phyloP scores from a whole-genome alignment of 2,888 invertebrate species.

The Agelastica alni region DNA sequence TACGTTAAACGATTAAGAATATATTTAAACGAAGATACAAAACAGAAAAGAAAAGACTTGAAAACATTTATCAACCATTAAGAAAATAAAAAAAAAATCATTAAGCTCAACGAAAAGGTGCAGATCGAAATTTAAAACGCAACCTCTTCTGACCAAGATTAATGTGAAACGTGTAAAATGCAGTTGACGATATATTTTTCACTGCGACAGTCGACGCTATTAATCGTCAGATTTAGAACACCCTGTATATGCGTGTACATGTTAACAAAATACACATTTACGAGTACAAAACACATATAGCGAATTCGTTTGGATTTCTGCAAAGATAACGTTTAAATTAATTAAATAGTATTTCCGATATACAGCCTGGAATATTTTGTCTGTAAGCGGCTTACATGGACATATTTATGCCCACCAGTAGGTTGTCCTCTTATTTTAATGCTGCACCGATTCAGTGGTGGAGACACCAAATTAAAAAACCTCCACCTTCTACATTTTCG shows the following conservation, averaged over 20 bases:
- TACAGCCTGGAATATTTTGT: slow-evolving; percentile 40
- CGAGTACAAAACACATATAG: slow-evolving; percentile 41
- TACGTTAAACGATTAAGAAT: too few relatives aligned
- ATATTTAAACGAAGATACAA: too few relatives aligned
- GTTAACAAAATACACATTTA: slow-evolving; percentile 33
- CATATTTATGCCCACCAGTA: slow-evolving; percentile 38
- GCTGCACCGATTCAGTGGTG: slow-evolving; percentile 16
- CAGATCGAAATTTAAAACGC: too few relatives aligned
- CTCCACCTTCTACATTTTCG: too few relatives aligned
- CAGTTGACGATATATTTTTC: too few relatives aligned
- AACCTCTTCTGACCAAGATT: too few relatives aligned
- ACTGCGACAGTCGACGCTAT: too few relatives aligned
- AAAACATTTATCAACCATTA: too few relatives aligned
- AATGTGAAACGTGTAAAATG: too few relatives aligned
- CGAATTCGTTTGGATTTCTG: slow-evolving; percentile 45
- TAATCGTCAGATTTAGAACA: background rate
- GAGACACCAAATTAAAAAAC: background rate
- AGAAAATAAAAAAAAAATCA: too few relatives aligned
- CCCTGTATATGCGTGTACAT: background rate
- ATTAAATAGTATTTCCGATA: slow-evolving; percentile 47
- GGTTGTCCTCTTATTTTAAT: slow-evolving; percentile 35
- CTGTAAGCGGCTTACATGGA: slow-evolving; percentile 36
- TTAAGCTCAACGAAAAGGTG: too few relatives aligned
- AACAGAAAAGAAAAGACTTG: too few relatives aligned
- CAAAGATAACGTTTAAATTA: slow-evolving; percentile 47